Conservation (phyloP, 2,113 vertebrate genomes). For the Phylloscopus trochilus region DNA sequence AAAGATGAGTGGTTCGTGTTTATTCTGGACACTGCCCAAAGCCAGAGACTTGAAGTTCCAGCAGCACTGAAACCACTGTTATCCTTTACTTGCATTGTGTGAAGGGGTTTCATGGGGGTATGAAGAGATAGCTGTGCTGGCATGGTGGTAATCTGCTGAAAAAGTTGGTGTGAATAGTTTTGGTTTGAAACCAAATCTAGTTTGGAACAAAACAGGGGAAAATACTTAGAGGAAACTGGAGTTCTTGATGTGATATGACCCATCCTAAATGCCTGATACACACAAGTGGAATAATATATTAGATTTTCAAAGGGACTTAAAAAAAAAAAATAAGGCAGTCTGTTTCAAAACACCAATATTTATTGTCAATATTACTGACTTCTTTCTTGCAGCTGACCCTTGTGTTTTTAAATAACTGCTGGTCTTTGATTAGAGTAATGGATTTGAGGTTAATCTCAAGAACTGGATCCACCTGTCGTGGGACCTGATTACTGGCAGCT, state of each 20-base stretch:
- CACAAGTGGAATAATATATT: not conserved
- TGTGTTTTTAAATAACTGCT: not conserved
- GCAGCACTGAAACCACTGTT: not conserved
- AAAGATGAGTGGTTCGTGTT: not conserved
- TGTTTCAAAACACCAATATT: not conserved
- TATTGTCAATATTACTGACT: not conserved
- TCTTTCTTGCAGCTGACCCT: not conserved
- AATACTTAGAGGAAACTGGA: not conserved
- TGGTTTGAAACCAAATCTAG: not conserved
- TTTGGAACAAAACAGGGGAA: not conserved
- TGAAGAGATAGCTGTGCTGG: not conserved
- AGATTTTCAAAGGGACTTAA: not conserved
- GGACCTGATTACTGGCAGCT: not conserved
- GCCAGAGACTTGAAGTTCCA: not conserved
- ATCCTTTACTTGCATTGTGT: rapidly evolving
- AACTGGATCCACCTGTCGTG: not conserved
- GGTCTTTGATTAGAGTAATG: not conserved
- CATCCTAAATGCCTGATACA: not conserved
- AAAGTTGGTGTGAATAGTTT: not conserved
- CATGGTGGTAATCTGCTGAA: not conserved
- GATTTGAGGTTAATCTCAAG: constrained; percentile 7
- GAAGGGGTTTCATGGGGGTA: rapidly evolving
- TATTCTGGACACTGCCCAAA: not conserved
- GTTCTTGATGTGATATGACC: not conserved
- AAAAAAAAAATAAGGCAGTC: not conserved